Evolutionary conservation across 2,888 invertebrate species (phyloP), one percentile per base, ranked within the genome.

Genomic region (Urechis unicinctus): DNA sequence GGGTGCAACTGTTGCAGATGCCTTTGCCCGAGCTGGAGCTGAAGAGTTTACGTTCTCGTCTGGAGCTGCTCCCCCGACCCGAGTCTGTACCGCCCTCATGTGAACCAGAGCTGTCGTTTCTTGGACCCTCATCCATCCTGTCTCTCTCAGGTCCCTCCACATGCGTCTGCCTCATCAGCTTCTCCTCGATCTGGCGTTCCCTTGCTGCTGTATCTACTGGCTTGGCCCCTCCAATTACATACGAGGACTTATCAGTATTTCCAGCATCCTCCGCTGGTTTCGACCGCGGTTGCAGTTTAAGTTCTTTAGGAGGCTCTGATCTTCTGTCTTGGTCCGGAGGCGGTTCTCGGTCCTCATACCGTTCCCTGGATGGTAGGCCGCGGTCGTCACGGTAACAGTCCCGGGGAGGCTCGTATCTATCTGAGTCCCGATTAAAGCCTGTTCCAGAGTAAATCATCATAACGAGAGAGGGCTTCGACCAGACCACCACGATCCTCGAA

Each of bases 141-240:
- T 36, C 36, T 36, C 36, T 36, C 9, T 36, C 36, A 17, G 9
- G 36, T 9, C 48, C 28, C n/a, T n/a, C n/a, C 31, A 28, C 36
- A 25, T 50, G 13, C 13, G 9, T 9, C 44, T 48, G 59, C 53
- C 50, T 53, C 50, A 58, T 56, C 50, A 93, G 80, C 64, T 90
- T 85, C 73, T 91, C 89, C 74, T 95, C 95, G 62, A 95, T 94
- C 81, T 92, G 89, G 53, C 89, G 83, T 71, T 94, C 93, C 67
- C 88, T 85, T 47, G 90, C 88, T 52, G 90, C 86, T 1, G 95
- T 96, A 75, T 95, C 93, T 0, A 96, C 95, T 0, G 95, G 95
- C 75, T 89, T 91, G 22, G 95, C 95, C 30, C 85, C 87, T n/a
- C 95, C 95, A 75, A 95, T 95, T 65, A 95, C 92, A 21, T 77